phyloP scores from a whole-genome alignment of 2,888 invertebrate genomes.

The Chelonus formosanus region DNA sequence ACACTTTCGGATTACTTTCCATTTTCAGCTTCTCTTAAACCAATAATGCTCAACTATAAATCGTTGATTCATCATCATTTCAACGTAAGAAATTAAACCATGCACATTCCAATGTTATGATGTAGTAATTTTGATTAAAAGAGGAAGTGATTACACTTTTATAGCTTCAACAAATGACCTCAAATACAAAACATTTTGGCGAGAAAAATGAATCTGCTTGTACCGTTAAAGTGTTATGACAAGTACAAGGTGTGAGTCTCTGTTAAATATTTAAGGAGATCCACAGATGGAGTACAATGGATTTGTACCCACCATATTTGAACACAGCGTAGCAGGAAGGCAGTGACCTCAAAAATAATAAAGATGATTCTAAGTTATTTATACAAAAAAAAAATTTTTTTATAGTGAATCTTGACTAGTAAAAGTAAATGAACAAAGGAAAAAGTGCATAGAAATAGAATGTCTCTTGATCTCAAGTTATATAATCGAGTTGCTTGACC shows the following conservation, averaged over 20 bases:
- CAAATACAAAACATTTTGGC: too few relatives aligned
- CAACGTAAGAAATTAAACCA: not conserved
- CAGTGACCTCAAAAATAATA: too few relatives aligned
- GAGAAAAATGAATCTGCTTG: too few relatives aligned
- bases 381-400: too few relatives aligned
- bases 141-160: too few relatives aligned
- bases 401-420: not conserved
- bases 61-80: not conserved
- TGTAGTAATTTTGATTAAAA: not conserved
- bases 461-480: slow-evolving; percentile 27
- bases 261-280: slow-evolving; percentile 61
- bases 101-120: slow-evolving; percentile 22
- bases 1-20: slow-evolving; percentile 25
- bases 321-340: too few relatives aligned
- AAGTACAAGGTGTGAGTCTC: slow-evolving; percentile 44
- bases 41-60: too few relatives aligned
- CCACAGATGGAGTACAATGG: slow-evolving; percentile 54
- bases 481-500: slow-evolving; percentile 31
- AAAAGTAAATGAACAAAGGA: slow-evolving; percentile 14
- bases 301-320: slow-evolving; percentile 29
- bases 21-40: slow-evolving; percentile 21
- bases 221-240: slow-evolving; percentile 16
- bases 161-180: too few relatives aligned
- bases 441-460: slow-evolving; percentile 21
- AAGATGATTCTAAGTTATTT: too few relatives aligned